A percentile compares a stretch with the other conserved stretches of the same genome.
Evolutionary conservation across 1,140 invertebrate species (phyloP).

Genomic region (Drosophila navojoa): DNA sequence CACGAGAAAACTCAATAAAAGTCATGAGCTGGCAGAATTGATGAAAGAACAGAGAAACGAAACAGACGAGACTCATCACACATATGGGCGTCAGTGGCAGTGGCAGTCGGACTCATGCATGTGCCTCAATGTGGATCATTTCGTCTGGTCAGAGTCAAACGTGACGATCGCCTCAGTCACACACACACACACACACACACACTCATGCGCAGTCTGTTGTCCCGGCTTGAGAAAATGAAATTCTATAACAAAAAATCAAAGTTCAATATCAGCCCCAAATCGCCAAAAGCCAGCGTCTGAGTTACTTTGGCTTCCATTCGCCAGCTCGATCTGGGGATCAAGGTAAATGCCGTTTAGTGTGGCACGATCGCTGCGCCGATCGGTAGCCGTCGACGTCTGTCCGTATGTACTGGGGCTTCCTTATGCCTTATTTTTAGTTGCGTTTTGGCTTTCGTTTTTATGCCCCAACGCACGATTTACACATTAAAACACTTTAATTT

Average conservation of each 20-base stretch:
- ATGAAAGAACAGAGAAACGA: constrained; percentile 12
- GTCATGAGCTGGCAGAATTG: constrained; percentile 59
- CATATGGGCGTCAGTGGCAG: constrained; percentile 54
- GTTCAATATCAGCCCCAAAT: constrained; percentile 71
- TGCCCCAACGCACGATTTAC: constrained; percentile 79
- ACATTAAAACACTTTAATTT: constrained; percentile 83
- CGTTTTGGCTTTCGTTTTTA: constrained; percentile 35
- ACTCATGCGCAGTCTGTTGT: background rate
- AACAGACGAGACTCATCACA: constrained; percentile 55
- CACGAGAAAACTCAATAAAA: constrained; percentile 61
- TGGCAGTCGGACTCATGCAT: constrained; percentile 17
- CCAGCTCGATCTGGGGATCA: constrained; percentile 57
- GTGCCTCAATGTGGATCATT: constrained; percentile 56
- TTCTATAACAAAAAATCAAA: constrained; percentile 80
- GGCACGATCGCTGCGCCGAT: constrained; percentile 71
- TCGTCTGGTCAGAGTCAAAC: constrained; percentile 52
- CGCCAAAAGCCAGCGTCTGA: constrained; percentile 13
- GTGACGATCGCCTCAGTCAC: constrained; percentile 43
- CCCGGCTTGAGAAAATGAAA: constrained; percentile 67
- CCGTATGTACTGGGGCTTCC: constrained; percentile 63
- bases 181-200: constrained; percentile 17
- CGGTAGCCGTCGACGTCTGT: constrained; percentile 54
- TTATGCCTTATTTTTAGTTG: constrained; percentile 37
- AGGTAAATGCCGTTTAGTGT: constrained; percentile 81
- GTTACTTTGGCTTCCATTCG: constrained; percentile 66